Evolutionary conservation across 1,140 invertebrate genomes (phyloP), one percentile per base, ranked within the genome.

Genomic region (Diorhabda elongata): DNA sequence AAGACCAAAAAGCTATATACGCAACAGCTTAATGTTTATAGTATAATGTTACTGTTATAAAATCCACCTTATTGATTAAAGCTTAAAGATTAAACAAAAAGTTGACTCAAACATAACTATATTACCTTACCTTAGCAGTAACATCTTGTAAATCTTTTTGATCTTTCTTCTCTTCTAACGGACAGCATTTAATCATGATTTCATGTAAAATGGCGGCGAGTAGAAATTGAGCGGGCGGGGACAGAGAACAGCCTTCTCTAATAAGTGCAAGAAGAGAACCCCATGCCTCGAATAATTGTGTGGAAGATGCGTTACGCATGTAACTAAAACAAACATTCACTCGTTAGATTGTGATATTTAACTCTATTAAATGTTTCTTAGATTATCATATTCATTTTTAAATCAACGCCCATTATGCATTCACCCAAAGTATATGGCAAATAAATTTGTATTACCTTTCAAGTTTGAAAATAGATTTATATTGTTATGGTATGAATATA

Each of bases 91-190:
- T 42, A 52, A 42, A 56, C 59, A 66, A 60, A 45, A 44, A 60
- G 59, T 42, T 9, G 3, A 5, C 47, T 45, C 9, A 47, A 7
- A 42, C 43, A 52, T 52, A 52, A 52, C 2, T 8, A 52, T 52
- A 4, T 52, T 3, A 26, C 59, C 60, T 70, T 80, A 88, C 87
- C 81, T 88, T 89, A 0, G 88, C 85, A 4, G 89, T 89, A 2
- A 90, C 88, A 75, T 92, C 91, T 83, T 95, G 93, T 42, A 96
- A 80, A 76, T 95, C 92, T 79, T 95, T 95, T 75, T 93, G 84
- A 73, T 85, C 84, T 68, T 80, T 81, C 26, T 76, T 89, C 72
- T 95, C 92, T 69, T 89, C 86, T 76, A 92, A 84, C 4, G 87
- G 83, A 62, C 92, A 91, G 71, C 90, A 92, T 72, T 91, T 90